Conservation (phyloP, 1,140 invertebrate genomes). For the Heliothis subflexa region DNA sequence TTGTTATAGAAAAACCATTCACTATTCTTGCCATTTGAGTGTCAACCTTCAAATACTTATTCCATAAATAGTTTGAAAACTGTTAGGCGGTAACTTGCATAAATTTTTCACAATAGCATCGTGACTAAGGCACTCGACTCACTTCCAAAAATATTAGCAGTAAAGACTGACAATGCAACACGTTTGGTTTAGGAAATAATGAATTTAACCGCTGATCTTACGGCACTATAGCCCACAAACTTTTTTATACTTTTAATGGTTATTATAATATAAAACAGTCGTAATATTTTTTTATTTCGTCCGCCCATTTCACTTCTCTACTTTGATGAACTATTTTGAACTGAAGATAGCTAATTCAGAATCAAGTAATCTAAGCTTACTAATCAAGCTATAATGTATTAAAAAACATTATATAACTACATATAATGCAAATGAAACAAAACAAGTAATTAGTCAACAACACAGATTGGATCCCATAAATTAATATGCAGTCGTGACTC, state of each 20-base stretch:
- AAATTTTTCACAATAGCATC: conserved; percentile 60
- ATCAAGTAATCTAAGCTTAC: too few species aligned
- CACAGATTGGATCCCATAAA: conserved; percentile 28
- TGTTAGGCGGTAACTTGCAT: conserved; percentile 56
- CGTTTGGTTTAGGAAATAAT: neutral
- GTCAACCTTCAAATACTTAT: conserved; percentile 58
- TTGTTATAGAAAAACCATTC: conserved; percentile 54
- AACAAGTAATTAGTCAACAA: conserved; percentile 29
- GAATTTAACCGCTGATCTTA: too few species aligned
- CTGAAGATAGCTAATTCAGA: too few species aligned
- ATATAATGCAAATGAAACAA: conserved; percentile 7
- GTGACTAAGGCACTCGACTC: conserved; percentile 49
- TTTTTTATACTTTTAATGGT: too few species aligned
- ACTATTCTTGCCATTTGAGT: conserved; percentile 46
- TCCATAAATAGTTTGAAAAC: conserved; percentile 69
- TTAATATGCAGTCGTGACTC: conserved; percentile 26
- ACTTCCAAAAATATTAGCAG: conserved; percentile 11
- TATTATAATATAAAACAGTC: neutral
- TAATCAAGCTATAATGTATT: too few species aligned
- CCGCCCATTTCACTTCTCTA: too few species aligned
- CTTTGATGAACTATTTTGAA: too few species aligned
- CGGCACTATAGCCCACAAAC: too few species aligned
- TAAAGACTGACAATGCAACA: neutral
- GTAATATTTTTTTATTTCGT: too few species aligned
- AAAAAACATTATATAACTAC: too few species aligned